Conservation (phyloP, 2,888 invertebrate genomes). For the Villa cingulata region DNA sequence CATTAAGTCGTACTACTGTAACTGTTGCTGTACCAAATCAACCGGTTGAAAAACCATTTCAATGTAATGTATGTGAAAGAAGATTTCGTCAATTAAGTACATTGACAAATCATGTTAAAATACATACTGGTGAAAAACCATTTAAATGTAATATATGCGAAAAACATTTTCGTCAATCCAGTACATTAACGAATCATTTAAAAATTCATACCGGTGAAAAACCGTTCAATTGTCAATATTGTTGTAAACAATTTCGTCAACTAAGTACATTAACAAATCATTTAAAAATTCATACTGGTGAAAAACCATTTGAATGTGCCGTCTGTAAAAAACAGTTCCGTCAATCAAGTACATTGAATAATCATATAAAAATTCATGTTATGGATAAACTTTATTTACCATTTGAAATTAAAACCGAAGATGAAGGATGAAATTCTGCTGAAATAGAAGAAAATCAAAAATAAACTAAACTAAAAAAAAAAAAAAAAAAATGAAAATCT, state of each 20-base stretch:
- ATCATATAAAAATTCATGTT: conserved; percentile 37
- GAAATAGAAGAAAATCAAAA: neutral
- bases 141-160: conserved; percentile 37
- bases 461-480: neutral
- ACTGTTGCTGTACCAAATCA: conserved; percentile 20
- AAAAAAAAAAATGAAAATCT: neutral
- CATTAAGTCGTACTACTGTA: conserved; percentile 16
- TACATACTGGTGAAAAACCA: conserved; percentile 36
- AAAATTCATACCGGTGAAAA: conserved; percentile 38
- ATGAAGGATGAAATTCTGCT: conserved; percentile 20
- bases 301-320: conserved; percentile 36
- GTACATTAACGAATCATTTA: conserved; percentile 36
- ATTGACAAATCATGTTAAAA: conserved; percentile 36
- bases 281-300: conserved; percentile 36
- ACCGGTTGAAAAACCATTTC: conserved; percentile 32
- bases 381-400: conserved; percentile 37
- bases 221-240: conserved; percentile 34
- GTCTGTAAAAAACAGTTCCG: conserved; percentile 38
- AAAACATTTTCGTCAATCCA: conserved; percentile 37
- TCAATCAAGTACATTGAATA: conserved; percentile 36
- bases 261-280: conserved; percentile 36
- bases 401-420: conserved; percentile 35
- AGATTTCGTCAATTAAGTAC: conserved; percentile 36
- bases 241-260: conserved; percentile 36
- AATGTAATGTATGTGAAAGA: conserved; percentile 36